A percentile compares a stretch with the other conserved stretches of the same genome.
Conservation (phyloP, 2,797 vertebrate species). For the Hoplostethus atlanticus region DNA sequence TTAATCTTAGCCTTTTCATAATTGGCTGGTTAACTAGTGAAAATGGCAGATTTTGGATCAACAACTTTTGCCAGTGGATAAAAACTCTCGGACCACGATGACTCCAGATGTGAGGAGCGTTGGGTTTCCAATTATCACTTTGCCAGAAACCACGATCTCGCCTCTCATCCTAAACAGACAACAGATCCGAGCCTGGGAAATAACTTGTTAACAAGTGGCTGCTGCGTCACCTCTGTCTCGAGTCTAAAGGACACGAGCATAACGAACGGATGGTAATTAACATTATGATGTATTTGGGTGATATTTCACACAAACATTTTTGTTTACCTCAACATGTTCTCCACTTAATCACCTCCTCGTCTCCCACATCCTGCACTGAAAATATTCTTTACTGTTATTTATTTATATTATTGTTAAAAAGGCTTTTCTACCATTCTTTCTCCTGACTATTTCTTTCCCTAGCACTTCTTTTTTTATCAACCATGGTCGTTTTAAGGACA, state of each 20-base stretch:
- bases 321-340: neutral
- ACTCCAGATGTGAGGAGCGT: neutral
- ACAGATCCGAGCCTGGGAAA: neutral
- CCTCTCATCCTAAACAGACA: neutral
- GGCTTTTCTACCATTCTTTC: too few species aligned
- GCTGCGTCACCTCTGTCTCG: neutral
- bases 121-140: conserved; percentile 35
- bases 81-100: neutral
- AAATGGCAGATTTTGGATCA: neutral
- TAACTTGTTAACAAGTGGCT: conserved; percentile 8
- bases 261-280: conserved; percentile 32
- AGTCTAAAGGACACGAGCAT: neutral
- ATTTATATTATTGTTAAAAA: neutral
- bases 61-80: neutral
- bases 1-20: neutral
- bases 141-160: neutral
- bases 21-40: neutral
- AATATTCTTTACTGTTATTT: neutral
- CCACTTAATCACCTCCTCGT: neutral
- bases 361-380: neutral
- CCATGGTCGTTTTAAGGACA: too few species aligned
- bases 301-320: conserved; percentile 40
- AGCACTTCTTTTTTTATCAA: too few species aligned
- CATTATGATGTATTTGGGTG: conserved; percentile 5
- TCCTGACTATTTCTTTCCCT: too few species aligned